Evolutionary conservation across 37 sponge, comb jelly and placozoan genomes (phyloP), one percentile per base, ranked within the genome.

Genomic region (Chondrilla cf. caribensis): DNA sequence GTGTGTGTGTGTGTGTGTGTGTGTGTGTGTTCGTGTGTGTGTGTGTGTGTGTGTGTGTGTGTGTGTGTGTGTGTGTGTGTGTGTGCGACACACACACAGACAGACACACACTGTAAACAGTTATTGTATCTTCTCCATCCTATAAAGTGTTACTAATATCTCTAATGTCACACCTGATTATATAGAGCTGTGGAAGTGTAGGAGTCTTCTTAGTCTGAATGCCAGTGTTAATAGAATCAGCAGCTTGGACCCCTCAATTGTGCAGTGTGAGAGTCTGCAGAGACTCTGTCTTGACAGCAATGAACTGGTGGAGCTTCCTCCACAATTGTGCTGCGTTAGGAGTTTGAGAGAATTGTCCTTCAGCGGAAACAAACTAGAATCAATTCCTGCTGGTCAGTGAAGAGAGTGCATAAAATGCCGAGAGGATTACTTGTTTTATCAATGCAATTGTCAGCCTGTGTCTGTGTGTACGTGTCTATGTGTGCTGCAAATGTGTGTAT

Each of bases 281-380:
- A 84, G 40, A 41, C 79, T 84, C 24, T 11, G 24, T 32, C 57
- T 84, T 14, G 85, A 84, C 59, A 3, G 79, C 7, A 84, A 84
- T 67, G 15, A 44, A 14, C 54, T 84, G 42, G 41, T 54, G 24
- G 14, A 18, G 9, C 68, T 84, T 14, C 85, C 85, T 47, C 66
- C 54, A 11, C 79, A 84, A 43, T 38, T 84, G 15, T 43, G 66
- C 43, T 26, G 51, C 17, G 38, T 84, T 44, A 18, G n/a, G 22
- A 43, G 60, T 4, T 24, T 78, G 22, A 18, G 19, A 17, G 42
- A 78, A 17, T 67, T 84, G 32, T 84, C 85, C 31, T 24, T 84
- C 19, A 77, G 71, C 42, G 85, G 85, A 15, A 84, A 84, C 68
- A 42, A 14, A 7, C 68, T 84, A 2, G 32, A 38, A 43, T 32